Base-by-base conservation (phyloP, 2,113 vertebrate genomes). In the Lycaon pictus region DNA sequence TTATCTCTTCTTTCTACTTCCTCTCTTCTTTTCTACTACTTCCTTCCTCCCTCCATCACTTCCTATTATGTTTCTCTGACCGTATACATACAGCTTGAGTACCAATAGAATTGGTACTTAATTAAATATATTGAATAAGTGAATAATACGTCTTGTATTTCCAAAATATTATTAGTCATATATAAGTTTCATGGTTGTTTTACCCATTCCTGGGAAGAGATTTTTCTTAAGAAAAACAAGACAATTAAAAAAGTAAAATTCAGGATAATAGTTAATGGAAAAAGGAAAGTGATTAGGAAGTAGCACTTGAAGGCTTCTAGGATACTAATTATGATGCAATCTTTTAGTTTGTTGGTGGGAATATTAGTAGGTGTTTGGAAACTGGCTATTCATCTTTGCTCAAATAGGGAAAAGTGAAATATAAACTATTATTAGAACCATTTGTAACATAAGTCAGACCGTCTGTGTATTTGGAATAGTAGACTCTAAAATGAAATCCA, bases 121-220 rank as follows among this genome's bases (percentile, higher is more conserved):
- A 72, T 81, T 81, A 43, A 63, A 91, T 84, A 37, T 51, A 90
- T 53, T 67, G n/a, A 94, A 29, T 94, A 74, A 81, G 29, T 63
- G 63, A 93, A 65, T 74, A 86, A 25, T 82, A 60, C 76, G 37
- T 67, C 37, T 63, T 82, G 58, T 67, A 25, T 92, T 92, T 96
- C 76, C n/a, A 60, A 51, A 69, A 37, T 84, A 37, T 53, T 74
- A 27, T 69, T 84, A 76, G 77, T 93, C 81, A 89, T 53, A 27
- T 88, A 4, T 91, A 79, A 69, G 43, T 60, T 93, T 85, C 13
- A 82, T 93, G 23, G 7, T 15, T 69, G n/a, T 69, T 65, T 25
- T 85, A 20, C 15, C 53, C 43, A 60, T 79, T 90, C 32, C 69
- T 62, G 60, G n/a, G 60, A 77, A 89, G 55, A 74, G 22, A 85